Base-by-base conservation (phyloP, 2,113 vertebrate genomes). In the Epinephelus cyanopodus region DNA sequence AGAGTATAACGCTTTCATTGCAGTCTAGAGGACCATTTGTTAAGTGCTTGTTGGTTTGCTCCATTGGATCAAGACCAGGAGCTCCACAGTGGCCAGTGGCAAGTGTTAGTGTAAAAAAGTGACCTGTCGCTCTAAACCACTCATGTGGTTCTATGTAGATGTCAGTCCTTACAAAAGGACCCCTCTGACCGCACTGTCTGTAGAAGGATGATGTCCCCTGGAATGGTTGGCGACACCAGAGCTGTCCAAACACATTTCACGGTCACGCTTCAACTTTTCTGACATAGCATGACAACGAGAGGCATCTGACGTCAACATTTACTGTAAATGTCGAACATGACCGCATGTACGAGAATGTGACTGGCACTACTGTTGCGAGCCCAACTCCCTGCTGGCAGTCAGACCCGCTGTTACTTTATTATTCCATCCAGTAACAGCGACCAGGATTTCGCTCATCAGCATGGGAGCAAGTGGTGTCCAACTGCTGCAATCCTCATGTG, bases 231-330 rank as follows among this genome's bases (percentile, higher is more conserved):
- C 73, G 86, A 91, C 87, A 90, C 87, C 78, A 66, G 69, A 87
- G 82, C 94, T 95, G 93, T 93, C 92, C 65, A 72, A 92, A 92
- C 77, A 74, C 75, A 92, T 95, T 91, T 88, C 78, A 85, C 37
- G 17, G 57, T 81, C 84, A 84, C 81, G 47, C 89, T 79, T 91
- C 68, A 87, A 47, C 79, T 77, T 83, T 64, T 84, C 83, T 81
- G 90, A 86, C 85, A 89, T 64, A 62, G 66, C 80, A 53, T 79
- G 89, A 86, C 93, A 87, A 74, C 69, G 63, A 92, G 74, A 67
- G 82, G 37, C 87, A 83, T 90, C 82, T 91, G 86, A 92, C 92
- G 89, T 88, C 84, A 82, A 54, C 82, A 87, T 79, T 82, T 86
- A 83, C 78, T 70, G 66, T 76, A 85, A 79, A 89, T 90, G 85